Evolutionary conservation across 2,888 invertebrate species (phyloP).

Genomic region (Stramonita haemastoma): DNA sequence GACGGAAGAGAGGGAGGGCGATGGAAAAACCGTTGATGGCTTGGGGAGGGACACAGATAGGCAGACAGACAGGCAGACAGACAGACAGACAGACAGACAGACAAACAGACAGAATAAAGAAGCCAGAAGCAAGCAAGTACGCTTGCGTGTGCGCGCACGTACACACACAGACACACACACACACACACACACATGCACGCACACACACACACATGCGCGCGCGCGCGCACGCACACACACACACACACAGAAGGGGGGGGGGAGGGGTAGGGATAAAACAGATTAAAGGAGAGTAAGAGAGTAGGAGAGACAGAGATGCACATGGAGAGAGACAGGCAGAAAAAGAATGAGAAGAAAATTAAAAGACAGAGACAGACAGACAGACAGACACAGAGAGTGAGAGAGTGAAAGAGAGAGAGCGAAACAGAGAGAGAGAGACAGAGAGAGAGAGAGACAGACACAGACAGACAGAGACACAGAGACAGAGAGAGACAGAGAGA

Average conservation of each 20-base stretch:
- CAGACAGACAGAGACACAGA: background rate
- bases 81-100: background rate
- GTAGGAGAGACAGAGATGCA: too few relatives aligned
- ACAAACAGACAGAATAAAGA: background rate
- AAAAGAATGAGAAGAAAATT: too few relatives aligned
- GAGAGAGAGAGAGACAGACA: too few relatives aligned
- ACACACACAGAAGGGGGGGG: too few relatives aligned
- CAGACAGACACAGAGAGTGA: too few relatives aligned
- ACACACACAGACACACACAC: background rate
- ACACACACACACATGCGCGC: background rate
- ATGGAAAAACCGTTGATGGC: background rate
- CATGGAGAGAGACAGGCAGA: too few relatives aligned
- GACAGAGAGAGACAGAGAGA: background rate
- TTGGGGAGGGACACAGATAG: background rate
- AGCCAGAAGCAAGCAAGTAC: background rate
- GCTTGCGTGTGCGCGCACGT: too few relatives aligned
- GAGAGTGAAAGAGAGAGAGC: too few relatives aligned
- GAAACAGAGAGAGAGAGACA: too few relatives aligned
- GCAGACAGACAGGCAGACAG: background rate
- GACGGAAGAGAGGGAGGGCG: constrained; percentile 15
- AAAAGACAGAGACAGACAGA: background rate
- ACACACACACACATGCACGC: background rate
- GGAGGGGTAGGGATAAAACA: too few relatives aligned
- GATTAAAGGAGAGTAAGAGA: too few relatives aligned
- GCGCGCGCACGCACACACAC: too few relatives aligned